These are phyloP conservation scores for Trogon surrucura DNA, from an alignment of 2,113 vertebrate species.

Conservation along the genomic window DNA sequence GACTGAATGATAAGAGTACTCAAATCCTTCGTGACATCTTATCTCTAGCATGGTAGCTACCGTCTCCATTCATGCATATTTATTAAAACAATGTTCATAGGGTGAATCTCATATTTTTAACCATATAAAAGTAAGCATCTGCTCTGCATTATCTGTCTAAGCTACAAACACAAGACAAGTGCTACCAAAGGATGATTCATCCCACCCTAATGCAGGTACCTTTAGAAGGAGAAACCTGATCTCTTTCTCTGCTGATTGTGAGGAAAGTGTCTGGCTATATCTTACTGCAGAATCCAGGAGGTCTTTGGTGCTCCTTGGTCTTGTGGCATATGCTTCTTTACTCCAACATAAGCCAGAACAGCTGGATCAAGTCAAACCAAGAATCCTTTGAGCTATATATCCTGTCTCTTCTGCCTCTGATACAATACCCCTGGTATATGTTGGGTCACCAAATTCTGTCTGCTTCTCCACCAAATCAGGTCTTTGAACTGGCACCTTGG, in stretches of 20 bases:
- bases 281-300: background rate
- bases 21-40: background rate
- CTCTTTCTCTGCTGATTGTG: background rate
- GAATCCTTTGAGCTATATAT: background rate
- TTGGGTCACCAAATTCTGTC: background rate
- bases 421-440: accelerated
- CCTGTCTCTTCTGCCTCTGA: background rate
- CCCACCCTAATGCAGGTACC: background rate
- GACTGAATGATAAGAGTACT: background rate
- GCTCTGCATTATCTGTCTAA: background rate
- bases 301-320: background rate
- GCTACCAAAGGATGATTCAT: constrained; percentile 12
- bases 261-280: background rate
- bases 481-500: background rate
- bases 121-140: background rate
- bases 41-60: background rate
- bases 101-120: background rate
- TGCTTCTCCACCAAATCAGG: background rate
- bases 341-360: background rate
- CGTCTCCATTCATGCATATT: accelerated
- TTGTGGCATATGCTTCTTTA: background rate
- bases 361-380: background rate
- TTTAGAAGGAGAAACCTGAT: background rate
- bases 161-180: constrained; percentile 14
- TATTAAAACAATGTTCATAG: background rate